Conservation (phyloP, 2,113 vertebrate species). For the Isichthys henryi region DNA sequence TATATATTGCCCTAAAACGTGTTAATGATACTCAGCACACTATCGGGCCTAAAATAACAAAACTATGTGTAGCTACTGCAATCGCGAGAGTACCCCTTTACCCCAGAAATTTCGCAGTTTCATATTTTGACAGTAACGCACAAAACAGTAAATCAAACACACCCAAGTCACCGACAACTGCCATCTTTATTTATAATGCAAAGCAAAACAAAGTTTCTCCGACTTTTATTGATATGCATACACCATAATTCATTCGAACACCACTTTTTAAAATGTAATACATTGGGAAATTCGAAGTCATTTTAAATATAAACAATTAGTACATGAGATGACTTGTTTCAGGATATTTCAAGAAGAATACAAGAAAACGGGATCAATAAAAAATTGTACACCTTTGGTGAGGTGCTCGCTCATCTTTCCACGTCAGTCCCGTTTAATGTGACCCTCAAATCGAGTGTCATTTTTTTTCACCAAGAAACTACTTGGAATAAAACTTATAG, state of each 20-base stretch:
- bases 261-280: slow-evolving; percentile 76
- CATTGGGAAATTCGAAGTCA: slow-evolving; percentile 77
- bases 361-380: background rate
- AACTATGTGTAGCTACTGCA: background rate
- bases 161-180: background rate
- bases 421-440: background rate
- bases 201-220: slow-evolving; percentile 54
- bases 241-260: slow-evolving; percentile 73
- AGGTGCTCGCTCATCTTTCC: background rate
- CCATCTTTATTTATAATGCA: background rate
- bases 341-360: slow-evolving; percentile 26
- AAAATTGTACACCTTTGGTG: background rate
- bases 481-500: slow-evolving; percentile 1
- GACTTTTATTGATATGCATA: slow-evolving; percentile 98
- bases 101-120: background rate
- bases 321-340: slow-evolving; percentile 54
- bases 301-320: slow-evolving; percentile 63
- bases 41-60: background rate
- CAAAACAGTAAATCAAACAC: background rate
- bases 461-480: background rate
- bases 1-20: background rate
- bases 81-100: background rate
- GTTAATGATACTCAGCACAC: background rate
- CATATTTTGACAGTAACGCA: background rate
- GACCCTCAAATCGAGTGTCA: background rate